These are phyloP conservation scores for Hyperopisus bebe DNA, from an alignment of 2,113 vertebrate species.

Conservation along the genomic window DNA sequence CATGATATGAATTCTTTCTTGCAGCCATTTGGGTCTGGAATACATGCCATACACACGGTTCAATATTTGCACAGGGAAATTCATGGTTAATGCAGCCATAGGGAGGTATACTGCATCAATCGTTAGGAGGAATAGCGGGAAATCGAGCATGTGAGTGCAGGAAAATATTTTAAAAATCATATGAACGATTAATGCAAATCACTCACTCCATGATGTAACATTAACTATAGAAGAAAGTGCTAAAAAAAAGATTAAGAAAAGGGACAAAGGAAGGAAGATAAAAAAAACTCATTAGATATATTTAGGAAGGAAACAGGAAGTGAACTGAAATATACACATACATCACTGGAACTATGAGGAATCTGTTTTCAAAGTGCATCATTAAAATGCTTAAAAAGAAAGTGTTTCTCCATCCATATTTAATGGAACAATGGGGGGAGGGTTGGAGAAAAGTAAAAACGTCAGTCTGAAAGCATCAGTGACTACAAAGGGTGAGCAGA, in stretches of 20 bases:
- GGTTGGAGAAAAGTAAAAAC: background rate
- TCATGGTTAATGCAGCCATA: background rate
- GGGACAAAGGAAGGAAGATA: too few species aligned
- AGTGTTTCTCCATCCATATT: background rate
- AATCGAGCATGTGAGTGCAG: background rate
- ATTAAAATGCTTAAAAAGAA: background rate
- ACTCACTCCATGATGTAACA: background rate
- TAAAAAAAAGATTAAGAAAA: background rate
- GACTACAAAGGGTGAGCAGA: constrained; percentile 68
- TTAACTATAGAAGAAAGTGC: background rate
- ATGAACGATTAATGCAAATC: background rate
- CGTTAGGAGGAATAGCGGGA: too few species aligned
- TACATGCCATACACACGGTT: background rate
- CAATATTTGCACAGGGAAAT: background rate
- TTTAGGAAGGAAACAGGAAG: background rate
- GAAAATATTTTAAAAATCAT: background rate
- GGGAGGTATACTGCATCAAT: background rate
- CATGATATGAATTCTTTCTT: background rate
- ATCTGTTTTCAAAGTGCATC: background rate
- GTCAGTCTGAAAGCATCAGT: constrained; percentile 10
- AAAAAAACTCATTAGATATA: background rate
- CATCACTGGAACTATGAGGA: too few species aligned
- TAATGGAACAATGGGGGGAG: constrained; percentile 6
- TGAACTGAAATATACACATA: background rate
- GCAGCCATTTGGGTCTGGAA: background rate